Percentiles rank a stretch among this genome's conserved stretches.
Conservation (phyloP, 1,140 invertebrate species). For the Oryctes rhinoceros region DNA sequence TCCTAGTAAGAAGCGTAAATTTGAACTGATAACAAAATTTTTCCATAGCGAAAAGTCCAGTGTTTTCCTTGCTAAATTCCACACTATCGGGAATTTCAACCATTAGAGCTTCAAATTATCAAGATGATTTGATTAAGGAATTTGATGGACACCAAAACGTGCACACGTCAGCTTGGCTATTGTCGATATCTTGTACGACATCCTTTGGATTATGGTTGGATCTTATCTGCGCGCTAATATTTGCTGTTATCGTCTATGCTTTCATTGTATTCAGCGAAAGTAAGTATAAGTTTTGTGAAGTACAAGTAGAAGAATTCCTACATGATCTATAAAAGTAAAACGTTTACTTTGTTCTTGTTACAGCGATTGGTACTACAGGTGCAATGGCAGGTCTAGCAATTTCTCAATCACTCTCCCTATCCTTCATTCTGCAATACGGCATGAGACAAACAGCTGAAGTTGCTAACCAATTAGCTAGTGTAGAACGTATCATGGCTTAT, state of each 20-base stretch:
- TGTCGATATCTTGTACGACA: constrained; percentile 75
- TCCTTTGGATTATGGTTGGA: constrained; percentile 86
- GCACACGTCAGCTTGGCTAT: constrained; percentile 63
- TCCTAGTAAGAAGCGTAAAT: not conserved
- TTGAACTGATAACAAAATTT: not conserved
- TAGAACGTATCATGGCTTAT: constrained; percentile 80
- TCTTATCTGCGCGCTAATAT: constrained; percentile 72
- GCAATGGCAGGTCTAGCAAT: constrained; percentile 80
- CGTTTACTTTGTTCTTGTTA: constrained; percentile 53
- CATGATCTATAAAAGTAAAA: constrained; percentile 44
- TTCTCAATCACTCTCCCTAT: constrained; percentile 75
- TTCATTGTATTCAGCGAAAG: constrained; percentile 70
- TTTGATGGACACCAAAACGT: constrained; percentile 58
- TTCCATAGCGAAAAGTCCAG: constrained; percentile 75
- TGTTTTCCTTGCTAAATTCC: constrained; percentile 89
- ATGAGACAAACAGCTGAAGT: constrained; percentile 82
- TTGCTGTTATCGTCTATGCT: constrained; percentile 75
- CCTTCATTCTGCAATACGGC: constrained; percentile 85
- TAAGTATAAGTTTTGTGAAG: constrained; percentile 41
- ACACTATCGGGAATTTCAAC: constrained; percentile 89
- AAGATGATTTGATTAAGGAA: constrained; percentile 67
- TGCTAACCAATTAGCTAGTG: constrained; percentile 83
- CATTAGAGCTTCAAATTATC: constrained; percentile 84
- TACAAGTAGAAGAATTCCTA: too few species aligned
- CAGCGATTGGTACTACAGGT: constrained; percentile 49